Evolutionary conservation across 2,888 invertebrate genomes (phyloP), one percentile per base, ranked within the genome.

Genomic region (Cheilosia pagana): DNA sequence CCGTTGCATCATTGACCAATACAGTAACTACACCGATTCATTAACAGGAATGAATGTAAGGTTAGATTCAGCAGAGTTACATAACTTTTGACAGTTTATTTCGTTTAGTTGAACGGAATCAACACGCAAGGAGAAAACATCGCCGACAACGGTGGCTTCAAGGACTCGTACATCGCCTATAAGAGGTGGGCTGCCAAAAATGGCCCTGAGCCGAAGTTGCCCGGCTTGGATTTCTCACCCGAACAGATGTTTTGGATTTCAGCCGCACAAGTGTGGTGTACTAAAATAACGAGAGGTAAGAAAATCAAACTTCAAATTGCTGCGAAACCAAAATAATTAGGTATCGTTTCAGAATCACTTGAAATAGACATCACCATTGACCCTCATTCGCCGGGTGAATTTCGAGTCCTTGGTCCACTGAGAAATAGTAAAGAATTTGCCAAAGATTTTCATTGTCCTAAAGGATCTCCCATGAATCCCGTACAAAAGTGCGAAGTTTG

Each of bases 111-210:
- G 67, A 97, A 98, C 89, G 98, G 98, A 63, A 95, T 97, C 77
- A 96, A 96, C 89, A 98, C 98, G 0, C 97, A 97, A 92, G 97
- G 97, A 14, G 98, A 98, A 91, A 98, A 98, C 90, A 98, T 98
- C 75, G 98, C 98, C 0, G 98, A 98, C 91, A 98, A 98, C 90
- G 98, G 98, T 2, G 98, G 98, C 0, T 94, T 98, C 86, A 98
- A 98, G 90, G 96, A 97, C 90, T 96, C 98, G 0, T 98, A 98
- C 91, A 93, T 94, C 83, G 97, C 97, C 0, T 97, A 97, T 91
- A 93, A 94, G 55, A 94, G 94, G 8, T 97, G 96, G 96, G 94
- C 93, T 0, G 92, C 93, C 21, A 92, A 95, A 8, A 94, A 96
- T 89, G 94, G 94, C 0, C 92, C 92, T 0, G 96, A 97, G 88